phyloP scores from a whole-genome alignment of 1,140 invertebrate species.

The Varroa destructor region DNA sequence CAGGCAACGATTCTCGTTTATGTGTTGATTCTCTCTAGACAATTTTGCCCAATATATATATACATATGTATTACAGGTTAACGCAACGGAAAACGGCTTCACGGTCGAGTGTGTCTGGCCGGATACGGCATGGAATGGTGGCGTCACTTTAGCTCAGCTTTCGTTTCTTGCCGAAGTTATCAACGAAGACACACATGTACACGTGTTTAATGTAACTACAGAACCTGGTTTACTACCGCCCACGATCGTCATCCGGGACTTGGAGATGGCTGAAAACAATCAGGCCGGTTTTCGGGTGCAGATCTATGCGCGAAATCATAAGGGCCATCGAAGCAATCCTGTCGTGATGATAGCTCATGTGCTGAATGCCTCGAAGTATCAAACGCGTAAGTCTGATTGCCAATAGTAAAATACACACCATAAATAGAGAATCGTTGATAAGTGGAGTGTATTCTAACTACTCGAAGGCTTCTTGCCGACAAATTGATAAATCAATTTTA shows the following conservation, averaged over 20 bases:
- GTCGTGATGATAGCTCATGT: conserved; percentile 18
- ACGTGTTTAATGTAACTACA: conserved; percentile 4
- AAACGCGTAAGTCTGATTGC: background rate
- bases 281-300: conserved; percentile 18
- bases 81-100: conserved; percentile 19
- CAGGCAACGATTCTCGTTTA: too few relatives aligned
- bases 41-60: too few relatives aligned
- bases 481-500: too few relatives aligned
- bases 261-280: conserved; percentile 15
- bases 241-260: conserved; percentile 5
- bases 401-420: background rate
- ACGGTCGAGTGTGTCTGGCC: conserved; percentile 17
- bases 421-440: background rate
- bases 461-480: too few relatives aligned
- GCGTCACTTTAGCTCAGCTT: conserved; percentile 2
- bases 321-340: conserved; percentile 1
- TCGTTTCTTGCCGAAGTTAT: conserved; percentile 15
- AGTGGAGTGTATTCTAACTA: too few relatives aligned
- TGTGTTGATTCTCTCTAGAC: too few relatives aligned
- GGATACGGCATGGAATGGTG: conserved; percentile 11
- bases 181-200: conserved; percentile 12
- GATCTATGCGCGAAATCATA: conserved; percentile 12
- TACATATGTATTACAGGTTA: background rate
- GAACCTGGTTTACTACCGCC: background rate
- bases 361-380: conserved; percentile 21